Conservation (phyloP, 1,140 invertebrate genomes). For the Scaptomyza montana region DNA sequence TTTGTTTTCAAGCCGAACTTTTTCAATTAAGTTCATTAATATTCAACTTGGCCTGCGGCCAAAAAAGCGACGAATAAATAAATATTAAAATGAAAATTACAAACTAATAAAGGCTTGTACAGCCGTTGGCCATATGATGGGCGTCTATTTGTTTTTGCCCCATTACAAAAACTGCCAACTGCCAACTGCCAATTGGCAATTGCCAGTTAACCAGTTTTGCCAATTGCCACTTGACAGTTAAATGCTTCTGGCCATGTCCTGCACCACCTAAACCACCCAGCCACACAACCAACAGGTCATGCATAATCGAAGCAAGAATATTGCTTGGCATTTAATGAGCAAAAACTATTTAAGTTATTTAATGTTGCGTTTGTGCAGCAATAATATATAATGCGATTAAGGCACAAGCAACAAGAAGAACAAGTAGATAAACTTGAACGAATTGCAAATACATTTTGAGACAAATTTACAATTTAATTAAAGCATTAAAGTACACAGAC, state of each 20-base stretch:
- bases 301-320: background rate
- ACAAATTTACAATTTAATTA: slow-evolving; percentile 6
- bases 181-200: slow-evolving; percentile 11
- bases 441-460: background rate
- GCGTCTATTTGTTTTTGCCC: background rate
- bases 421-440: background rate
- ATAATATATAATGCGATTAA: slow-evolving; percentile 16
- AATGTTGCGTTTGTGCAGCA: slow-evolving; percentile 6
- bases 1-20: slow-evolving; percentile 49
- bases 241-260: slow-evolving; percentile 34
- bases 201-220: slow-evolving; percentile 16
- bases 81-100: slow-evolving; percentile 55
- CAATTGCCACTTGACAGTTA: slow-evolving; percentile 19
- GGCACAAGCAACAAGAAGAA: background rate
- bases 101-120: slow-evolving; percentile 20
- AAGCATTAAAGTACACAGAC: background rate
- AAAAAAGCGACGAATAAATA: slow-evolving; percentile 42
- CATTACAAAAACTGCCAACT: slow-evolving; percentile 4
- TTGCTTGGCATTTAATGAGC: background rate
- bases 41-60: slow-evolving; percentile 64
- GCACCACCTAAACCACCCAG: background rate
- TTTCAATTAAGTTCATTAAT: slow-evolving; percentile 73
- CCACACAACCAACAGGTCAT: background rate
- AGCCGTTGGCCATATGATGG: background rate
- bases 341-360: slow-evolving; percentile 13